Evolutionary conservation across 2,797 vertebrate genomes (phyloP).

Genomic region (Sus cebifrons): DNA sequence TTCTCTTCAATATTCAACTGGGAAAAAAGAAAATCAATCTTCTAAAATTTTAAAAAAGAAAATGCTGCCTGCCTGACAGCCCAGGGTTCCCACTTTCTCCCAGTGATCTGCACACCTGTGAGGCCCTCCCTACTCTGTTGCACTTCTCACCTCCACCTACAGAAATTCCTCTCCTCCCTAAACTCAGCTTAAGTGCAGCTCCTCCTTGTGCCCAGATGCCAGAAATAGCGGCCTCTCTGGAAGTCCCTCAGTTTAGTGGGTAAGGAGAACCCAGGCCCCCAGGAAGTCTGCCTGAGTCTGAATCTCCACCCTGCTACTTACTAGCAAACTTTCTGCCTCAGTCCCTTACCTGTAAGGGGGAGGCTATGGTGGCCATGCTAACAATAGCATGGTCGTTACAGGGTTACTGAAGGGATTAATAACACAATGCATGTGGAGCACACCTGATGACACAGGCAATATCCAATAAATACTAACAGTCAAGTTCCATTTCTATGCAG

Average conservation of each 20-base stretch:
- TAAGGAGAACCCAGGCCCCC: background rate
- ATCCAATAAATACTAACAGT: background rate
- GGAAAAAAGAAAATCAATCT: background rate
- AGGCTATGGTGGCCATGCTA: background rate
- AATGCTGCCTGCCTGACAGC: background rate
- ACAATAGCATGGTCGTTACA: background rate
- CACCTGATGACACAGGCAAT: background rate
- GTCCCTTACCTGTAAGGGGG: background rate
- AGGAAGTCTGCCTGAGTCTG: background rate
- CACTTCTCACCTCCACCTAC: background rate
- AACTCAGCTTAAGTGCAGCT: too few species aligned
- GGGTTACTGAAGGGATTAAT: constrained; percentile 18
- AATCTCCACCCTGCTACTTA: background rate
- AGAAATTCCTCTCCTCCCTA: background rate
- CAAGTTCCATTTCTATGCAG: background rate
- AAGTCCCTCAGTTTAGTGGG: background rate
- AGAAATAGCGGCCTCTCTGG: background rate
- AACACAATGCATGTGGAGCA: background rate
- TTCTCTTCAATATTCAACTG: constrained; percentile 1
- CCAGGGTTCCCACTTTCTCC: background rate
- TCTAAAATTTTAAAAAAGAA: constrained; percentile 18
- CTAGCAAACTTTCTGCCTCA: background rate
- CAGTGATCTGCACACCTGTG: background rate
- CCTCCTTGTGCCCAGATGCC: background rate
- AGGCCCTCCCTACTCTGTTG: background rate